phyloP scores from a whole-genome alignment of 2,888 invertebrate species.

The Drosophila subquinaria region DNA sequence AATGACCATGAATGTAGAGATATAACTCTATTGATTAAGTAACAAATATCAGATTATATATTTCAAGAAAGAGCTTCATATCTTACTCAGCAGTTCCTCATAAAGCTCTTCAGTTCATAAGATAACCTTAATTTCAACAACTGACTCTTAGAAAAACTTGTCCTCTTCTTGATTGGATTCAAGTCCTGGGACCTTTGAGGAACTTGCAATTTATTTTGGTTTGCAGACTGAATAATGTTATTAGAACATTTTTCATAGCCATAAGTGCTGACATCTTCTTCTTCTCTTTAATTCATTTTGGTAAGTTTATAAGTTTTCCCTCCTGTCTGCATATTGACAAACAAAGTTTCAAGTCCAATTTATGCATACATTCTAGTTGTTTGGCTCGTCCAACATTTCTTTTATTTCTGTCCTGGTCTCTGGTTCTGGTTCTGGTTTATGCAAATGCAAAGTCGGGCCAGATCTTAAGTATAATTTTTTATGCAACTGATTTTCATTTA shows the following conservation, averaged over 20 bases:
- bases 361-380: slow-evolving; percentile 58
- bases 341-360: slow-evolving; percentile 63
- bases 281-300: slow-evolving; percentile 64
- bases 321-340: slow-evolving; percentile 59
- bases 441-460: slow-evolving; percentile 57
- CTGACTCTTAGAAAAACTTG: neutral
- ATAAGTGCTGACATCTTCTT: slow-evolving; percentile 21
- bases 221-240: slow-evolving; percentile 19
- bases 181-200: neutral
- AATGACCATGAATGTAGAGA: neutral
- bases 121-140: neutral
- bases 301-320: slow-evolving; percentile 45
- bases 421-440: slow-evolving; percentile 39
- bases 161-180: neutral
- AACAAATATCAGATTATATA: neutral
- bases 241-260: slow-evolving; percentile 18
- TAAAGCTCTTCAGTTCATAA: neutral
- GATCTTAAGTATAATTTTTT: slow-evolving; percentile 59
- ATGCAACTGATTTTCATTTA: slow-evolving; percentile 78
- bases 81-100: neutral
- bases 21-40: too few relatives aligned
- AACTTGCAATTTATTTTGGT: slow-evolving; percentile 16
- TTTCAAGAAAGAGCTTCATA: too few relatives aligned
- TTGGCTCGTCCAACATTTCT: slow-evolving; percentile 39
- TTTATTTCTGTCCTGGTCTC: slow-evolving; percentile 9